Evolutionary conservation across 23 tunicate species (phyloP).

Genomic region (Ascidia mentula): DNA sequence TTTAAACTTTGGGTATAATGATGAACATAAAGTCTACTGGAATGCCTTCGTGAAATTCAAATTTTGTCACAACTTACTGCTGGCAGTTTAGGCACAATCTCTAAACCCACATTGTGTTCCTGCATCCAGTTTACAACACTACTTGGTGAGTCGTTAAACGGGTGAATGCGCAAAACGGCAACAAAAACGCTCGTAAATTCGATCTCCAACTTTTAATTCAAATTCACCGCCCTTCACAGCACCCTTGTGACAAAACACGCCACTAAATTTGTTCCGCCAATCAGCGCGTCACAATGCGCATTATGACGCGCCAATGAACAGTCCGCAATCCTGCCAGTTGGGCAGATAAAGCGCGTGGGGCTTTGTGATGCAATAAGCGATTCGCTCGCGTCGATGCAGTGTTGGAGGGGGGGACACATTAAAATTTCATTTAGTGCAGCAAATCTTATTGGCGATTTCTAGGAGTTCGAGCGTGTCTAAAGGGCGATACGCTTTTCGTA

Average conservation of each 20-base stretch:
- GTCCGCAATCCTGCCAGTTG: background rate
- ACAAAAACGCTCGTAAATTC: constrained; percentile 11
- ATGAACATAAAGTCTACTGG: too few relatives aligned
- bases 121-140: background rate
- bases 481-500: too few relatives aligned
- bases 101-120: too few relatives aligned
- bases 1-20: too few relatives aligned
- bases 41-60: background rate
- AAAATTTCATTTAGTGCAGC: background rate
- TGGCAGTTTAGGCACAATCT: background rate
- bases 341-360: background rate
- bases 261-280: constrained; percentile 4
- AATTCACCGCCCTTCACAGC: background rate
- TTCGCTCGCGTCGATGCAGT: background rate
- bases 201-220: background rate
- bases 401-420: background rate
- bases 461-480: background rate
- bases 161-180: background rate
- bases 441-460: background rate
- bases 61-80: background rate
- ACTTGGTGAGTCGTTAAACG: background rate
- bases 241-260: too few relatives aligned
- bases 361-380: constrained; percentile 6
- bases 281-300: constrained; percentile 25
- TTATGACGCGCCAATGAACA: constrained; percentile 28